Base-by-base conservation (phyloP, 2,888 invertebrate genomes). In the Microctonus hyperodae region DNA sequence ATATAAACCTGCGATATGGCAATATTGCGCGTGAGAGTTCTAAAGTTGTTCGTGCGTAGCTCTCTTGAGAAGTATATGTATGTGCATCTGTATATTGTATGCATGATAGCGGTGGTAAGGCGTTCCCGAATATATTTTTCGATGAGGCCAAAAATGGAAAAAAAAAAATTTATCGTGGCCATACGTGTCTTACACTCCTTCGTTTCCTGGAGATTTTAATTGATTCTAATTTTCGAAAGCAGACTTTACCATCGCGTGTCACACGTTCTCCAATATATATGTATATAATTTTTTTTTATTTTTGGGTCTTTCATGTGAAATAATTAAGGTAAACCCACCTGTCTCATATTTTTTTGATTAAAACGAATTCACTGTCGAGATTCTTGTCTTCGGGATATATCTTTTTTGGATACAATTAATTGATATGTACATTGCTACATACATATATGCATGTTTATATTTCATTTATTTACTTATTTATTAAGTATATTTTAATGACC, bases 171-270 rank as follows among this genome's bases (percentile, higher is more conserved):
- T n/a, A 40, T 48, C 44, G 16, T 48, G 44, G 48, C 10, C 9
- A 10, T 10, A 3, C 48, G 20, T 48, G 16, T 7, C 44, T 44
- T 20, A n/a, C 31, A 10, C 16, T 6, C n/a, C 2, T 48, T 51
- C 51, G 51, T 35, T 61, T 61, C 51, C 61, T 61, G 61, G 33
- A 61, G 50, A 61, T 61, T 61, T 61, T 61, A 61, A 61, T 61
- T 61, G 61, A 61, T 61, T 33, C 31, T 61, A 61, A 61, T 61
- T 61, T 51, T 51, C 50, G 51, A 44, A 33, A 20, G 44, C 7
- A 44, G 44, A 37, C 44, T 23, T 44, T 31, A 16, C 44, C 33
- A 61, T 61, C 22, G 61, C 61, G 50, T 61, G 61, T 61, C 61
- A 51, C 60, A 60, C 48, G 48, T 44, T 31, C 16, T 44, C 7